Evolutionary conservation across 2,113 vertebrate genomes (phyloP).

Genomic region (Dipodomys merriami): DNA sequence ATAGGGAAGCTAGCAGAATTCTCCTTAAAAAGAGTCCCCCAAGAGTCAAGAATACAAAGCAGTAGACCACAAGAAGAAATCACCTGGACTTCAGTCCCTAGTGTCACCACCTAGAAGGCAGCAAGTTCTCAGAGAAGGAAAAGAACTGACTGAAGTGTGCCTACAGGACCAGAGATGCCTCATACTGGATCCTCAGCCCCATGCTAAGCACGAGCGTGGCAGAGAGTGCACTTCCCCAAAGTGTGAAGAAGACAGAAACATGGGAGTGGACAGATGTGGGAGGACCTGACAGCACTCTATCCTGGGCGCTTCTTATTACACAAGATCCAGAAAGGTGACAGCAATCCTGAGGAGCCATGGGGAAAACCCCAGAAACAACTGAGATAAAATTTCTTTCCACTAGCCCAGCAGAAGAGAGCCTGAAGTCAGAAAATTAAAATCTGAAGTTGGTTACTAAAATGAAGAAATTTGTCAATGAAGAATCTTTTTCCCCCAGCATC

Average conservation of each 20-base stretch:
- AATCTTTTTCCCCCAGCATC: slow-evolving; percentile 7
- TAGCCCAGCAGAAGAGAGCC: slow-evolving; percentile 72
- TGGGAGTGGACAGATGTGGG: background rate
- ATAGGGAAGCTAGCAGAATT: too few species aligned
- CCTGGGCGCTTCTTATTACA: slow-evolving; percentile 25
- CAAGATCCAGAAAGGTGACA: slow-evolving; percentile 69
- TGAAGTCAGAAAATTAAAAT: slow-evolving; percentile 69
- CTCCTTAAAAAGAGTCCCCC: background rate
- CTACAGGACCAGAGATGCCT: background rate
- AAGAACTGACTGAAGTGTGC: background rate
- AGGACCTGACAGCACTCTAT: background rate
- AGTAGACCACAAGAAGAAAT: background rate
- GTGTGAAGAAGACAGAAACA: background rate
- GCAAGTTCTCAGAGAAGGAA: background rate
- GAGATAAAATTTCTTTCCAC: slow-evolving; percentile 78
- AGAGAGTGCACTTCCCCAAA: background rate
- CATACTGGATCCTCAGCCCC: background rate
- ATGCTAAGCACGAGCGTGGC: background rate
- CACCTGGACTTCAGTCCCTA: background rate
- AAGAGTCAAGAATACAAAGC: background rate
- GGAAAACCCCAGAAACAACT: slow-evolving; percentile 72
- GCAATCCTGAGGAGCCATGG: slow-evolving; percentile 61
- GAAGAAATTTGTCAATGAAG: slow-evolving; percentile 57
- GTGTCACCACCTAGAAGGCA: background rate
- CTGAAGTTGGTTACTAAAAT: slow-evolving; percentile 68